Evolutionary conservation across 2,888 invertebrate genomes (phyloP), one percentile per base, ranked within the genome.

Genomic region (Rhamphomyia laevipes): DNA sequence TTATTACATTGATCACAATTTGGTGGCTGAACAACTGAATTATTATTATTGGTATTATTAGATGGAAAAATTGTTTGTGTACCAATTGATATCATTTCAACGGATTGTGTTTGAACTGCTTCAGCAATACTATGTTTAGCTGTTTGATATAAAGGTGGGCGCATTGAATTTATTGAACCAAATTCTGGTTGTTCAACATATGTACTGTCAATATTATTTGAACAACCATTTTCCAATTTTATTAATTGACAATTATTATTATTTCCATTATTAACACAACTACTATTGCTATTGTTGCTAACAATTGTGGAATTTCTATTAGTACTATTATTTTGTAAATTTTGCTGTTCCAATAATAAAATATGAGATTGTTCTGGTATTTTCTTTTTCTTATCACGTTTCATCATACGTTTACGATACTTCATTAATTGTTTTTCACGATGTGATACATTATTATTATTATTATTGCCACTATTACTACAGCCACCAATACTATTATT

Each of bases 391-490:
- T 69, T 70, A 50, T 71, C 71, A 30, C 71, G 63, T 43, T 66
- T 68, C 56, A 66, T 56, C 61, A 71, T 67, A 2, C 71, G 67
- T 55, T 70, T 71, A 47, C 67, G 65, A 57, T 71, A 71, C 58
- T 71, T 71, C 43, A 67, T 58, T 44, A 71, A 53, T 53, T 71
- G 71, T 47, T 64, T 62, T 55, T 71, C 69, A 9, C 71, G 64
- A 56, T 71, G 71, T 18, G 64, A 63, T 46, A 62, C 17, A 13
- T 53, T 55, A 16, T 54, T 47, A 41, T 52, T 53, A 16, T 51
- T 52, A 15, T 50, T 54, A 46, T 53, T 53, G 45, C 52, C 56
- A 47, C 46, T 51, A 23, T 38, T 45, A 12, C 47, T 51, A 16
- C 41, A 47, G 4, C 48, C 43, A 37, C 46, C 50, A 27, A 47